These are phyloP conservation scores for Melanotus villosus DNA, from an alignment of 2,888 invertebrate genomes.

Conservation along the genomic window DNA sequence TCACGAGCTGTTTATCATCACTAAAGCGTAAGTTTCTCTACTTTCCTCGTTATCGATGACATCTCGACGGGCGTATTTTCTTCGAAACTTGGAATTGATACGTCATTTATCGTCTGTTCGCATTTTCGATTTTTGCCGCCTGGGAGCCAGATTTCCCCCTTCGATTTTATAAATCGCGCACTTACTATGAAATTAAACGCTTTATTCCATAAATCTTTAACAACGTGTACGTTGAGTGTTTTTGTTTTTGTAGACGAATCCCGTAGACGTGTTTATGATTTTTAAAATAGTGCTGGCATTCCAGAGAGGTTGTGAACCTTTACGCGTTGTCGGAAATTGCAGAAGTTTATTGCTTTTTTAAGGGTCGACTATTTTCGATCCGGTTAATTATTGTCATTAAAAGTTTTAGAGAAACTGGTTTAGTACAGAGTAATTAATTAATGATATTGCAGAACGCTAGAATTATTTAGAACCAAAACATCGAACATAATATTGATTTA, in stretches of 20 bases:
- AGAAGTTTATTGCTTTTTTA: not conserved
- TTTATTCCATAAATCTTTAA: not conserved
- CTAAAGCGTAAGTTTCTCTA: slow-evolving; percentile 7
- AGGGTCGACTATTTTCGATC: too few species aligned
- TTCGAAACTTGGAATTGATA: not conserved
- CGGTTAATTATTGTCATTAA: too few species aligned
- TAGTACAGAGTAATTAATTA: too few species aligned
- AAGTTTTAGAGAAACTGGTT: too few species aligned
- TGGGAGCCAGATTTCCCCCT: not conserved
- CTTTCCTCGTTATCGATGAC: not conserved
- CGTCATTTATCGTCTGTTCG: not conserved
- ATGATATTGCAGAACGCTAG: too few species aligned
- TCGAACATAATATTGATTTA: too few species aligned
- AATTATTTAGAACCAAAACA: too few species aligned
- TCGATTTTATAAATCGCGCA: not conserved
- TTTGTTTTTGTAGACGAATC: not conserved
- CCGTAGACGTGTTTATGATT: not conserved
- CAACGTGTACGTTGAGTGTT: not conserved
- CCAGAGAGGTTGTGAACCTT: not conserved
- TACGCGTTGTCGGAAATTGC: not conserved
- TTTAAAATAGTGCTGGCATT: slow-evolving; percentile 9
- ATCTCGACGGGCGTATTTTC: slow-evolving; percentile 2
- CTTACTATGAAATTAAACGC: not conserved
- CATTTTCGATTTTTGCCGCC: not conserved
- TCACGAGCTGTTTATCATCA: not conserved